These are phyloP conservation scores for Steinernema hermaphroditum DNA, from an alignment of 2,888 invertebrate genomes.

Conservation along the genomic window DNA sequence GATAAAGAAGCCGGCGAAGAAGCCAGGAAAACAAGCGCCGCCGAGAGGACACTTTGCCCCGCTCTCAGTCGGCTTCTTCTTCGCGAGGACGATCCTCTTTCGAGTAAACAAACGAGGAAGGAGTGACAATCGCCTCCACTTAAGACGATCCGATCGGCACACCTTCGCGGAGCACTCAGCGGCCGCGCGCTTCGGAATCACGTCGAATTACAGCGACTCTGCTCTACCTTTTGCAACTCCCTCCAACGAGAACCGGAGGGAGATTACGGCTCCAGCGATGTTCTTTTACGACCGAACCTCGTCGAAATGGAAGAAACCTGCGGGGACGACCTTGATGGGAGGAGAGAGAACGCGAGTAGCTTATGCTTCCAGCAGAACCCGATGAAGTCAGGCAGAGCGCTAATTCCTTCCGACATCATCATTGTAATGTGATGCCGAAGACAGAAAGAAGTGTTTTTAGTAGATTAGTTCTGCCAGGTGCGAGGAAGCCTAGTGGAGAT, in stretches of 20 bases:
- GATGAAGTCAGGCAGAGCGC: no score
- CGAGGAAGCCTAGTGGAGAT: no score
- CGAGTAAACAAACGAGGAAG: slow-evolving; percentile 24
- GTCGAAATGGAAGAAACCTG: slow-evolving; percentile 1
- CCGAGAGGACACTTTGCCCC: not conserved
- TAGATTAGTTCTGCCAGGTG: no score
- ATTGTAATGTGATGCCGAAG: no score
- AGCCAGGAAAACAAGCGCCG: not conserved
- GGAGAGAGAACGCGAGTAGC: no score
- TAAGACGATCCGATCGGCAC: not conserved
- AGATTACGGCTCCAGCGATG: slow-evolving; percentile 3
- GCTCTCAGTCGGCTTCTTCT: slow-evolving; percentile 16
- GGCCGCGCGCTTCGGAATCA: not conserved
- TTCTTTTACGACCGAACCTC: slow-evolving; percentile 12
- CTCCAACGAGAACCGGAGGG: not conserved
- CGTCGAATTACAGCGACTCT: not conserved
- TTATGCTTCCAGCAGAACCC: no score
- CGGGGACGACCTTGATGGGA: slow-evolving; percentile 10
- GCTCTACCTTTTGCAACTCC: not conserved
- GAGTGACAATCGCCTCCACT: slow-evolving; percentile 26
- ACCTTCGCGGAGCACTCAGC: not conserved
- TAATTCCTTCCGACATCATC: no score
- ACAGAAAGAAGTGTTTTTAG: no score
- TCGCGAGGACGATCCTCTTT: slow-evolving; percentile 2
- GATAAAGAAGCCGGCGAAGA: no score